Evolutionary conservation across 2,797 vertebrate species (phyloP).

Genomic region (Tapera naevia): DNA sequence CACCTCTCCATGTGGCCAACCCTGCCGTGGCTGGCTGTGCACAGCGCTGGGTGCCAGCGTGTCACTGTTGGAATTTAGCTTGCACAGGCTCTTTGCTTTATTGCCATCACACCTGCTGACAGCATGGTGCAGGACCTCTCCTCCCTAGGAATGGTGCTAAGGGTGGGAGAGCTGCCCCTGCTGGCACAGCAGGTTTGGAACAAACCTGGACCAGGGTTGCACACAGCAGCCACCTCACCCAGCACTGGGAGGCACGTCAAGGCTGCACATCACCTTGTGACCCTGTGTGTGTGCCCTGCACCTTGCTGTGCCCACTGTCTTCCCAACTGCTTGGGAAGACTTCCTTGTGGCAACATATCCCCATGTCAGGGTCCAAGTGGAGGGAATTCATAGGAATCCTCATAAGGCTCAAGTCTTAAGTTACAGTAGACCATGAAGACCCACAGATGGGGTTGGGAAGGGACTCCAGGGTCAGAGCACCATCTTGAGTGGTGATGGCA

Average conservation of each 20-base stretch:
- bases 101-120: accelerated
- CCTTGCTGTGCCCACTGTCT: accelerated
- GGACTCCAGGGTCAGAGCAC: neutral
- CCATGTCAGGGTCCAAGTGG: neutral
- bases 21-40: neutral
- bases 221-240: no score
- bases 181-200: neutral
- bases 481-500: accelerated
- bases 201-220: no score
- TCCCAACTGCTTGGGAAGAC: neutral
- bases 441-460: neutral
- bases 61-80: no score
- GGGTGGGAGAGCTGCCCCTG: accelerated
- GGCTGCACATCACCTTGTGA: neutral
- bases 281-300: accelerated
- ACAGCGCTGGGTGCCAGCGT: no score
- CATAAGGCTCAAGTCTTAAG: neutral
- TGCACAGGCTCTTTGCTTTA: no score
- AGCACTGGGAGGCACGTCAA: accelerated
- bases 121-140: accelerated
- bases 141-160: accelerated
- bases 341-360: neutral
- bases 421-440: accelerated
- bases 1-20: accelerated
- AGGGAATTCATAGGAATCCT: accelerated